Evolutionary conservation across 2,113 vertebrate genomes (phyloP), one percentile per base, ranked within the genome.

Genomic region (Odocoileus virginianus): DNA sequence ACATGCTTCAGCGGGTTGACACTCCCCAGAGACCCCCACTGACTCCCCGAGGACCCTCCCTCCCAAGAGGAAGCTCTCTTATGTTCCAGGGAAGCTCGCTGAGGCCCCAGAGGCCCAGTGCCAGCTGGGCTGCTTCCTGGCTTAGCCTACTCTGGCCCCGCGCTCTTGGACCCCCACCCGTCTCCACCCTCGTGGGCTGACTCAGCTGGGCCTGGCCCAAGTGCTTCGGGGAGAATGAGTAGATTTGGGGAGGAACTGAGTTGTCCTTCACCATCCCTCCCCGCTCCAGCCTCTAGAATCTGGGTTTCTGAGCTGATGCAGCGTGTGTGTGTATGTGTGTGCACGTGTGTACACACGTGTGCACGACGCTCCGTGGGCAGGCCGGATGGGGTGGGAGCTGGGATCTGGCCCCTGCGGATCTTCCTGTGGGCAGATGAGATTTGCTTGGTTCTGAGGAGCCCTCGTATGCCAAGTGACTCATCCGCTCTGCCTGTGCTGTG

Each of bases 391-490:
- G 58, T 43, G 33, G 96, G 88, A 36, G 55, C 64, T 57, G 79
- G 36, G 50, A 25, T 33, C 86, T 76, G 91, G 27, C 71, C 67
- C 57, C 0, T 67, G 1, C 5, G 54, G 85, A 33, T 88, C 81
- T 96, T 91, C 60, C 87, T 60, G 88, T 89, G 93, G 91, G 93
- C 94, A 97, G 92, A 96, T 97, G 94, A 91, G 91, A 87, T 90
- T 85, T 93, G 86, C 47, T 93, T 50, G 16, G 54, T 64, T 89
- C 43, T 25, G 2, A 2, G 19, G 81, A 78, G 36, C 50, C 82
- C 74, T 93, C 85, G 33, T 3, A 1, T 89, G 97, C 97, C 96
- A 96, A 88, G 84, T 98, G 98, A 98, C 94, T 98, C 98, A 98
- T 67, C 33, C n/a, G 4, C 79, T 64, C 23, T 36, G 19, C 67